Percentiles rank a stretch among this genome's conserved stretches.
These are phyloP conservation scores for Zosterops lateralis DNA, from an alignment of 2,113 vertebrate genomes.

Conservation along the genomic window DNA sequence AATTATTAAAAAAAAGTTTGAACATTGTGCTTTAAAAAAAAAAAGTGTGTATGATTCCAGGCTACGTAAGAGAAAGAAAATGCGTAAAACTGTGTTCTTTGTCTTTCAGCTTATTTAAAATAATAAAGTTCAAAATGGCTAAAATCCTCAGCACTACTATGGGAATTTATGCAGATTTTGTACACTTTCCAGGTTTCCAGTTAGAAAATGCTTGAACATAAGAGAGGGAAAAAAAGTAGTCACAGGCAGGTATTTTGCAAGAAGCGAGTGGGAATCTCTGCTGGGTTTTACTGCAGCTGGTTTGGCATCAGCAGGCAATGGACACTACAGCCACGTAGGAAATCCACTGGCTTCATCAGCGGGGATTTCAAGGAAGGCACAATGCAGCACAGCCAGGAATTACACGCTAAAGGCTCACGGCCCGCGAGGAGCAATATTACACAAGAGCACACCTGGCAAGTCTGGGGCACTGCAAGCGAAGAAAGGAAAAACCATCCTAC, in stretches of 20 bases:
- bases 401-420: background rate
- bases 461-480: background rate
- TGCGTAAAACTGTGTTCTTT: slow-evolving; percentile 70
- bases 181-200: slow-evolving; percentile 43
- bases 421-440: fast-evolving
- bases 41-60: slow-evolving; percentile 68
- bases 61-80: slow-evolving; percentile 73
- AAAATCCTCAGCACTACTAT: slow-evolving; percentile 33
- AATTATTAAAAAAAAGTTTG: slow-evolving; percentile 69
- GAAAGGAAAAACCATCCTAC: background rate
- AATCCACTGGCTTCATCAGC: background rate
- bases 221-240: background rate
- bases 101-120: slow-evolving; percentile 78
- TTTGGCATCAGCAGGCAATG: background rate
- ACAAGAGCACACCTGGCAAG: background rate
- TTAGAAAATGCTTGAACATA: slow-evolving; percentile 18
- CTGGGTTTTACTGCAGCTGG: slow-evolving; percentile 18
- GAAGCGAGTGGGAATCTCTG: slow-evolving; percentile 15
- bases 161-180: slow-evolving; percentile 49
- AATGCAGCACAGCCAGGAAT: background rate
- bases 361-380: background rate
- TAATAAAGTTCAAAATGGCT: slow-evolving; percentile 70
- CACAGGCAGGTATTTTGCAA: background rate
- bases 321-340: background rate
- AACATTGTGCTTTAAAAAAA: slow-evolving; percentile 73